Conservation (phyloP, 2,888 invertebrate species). For the Nycteola revayana region DNA sequence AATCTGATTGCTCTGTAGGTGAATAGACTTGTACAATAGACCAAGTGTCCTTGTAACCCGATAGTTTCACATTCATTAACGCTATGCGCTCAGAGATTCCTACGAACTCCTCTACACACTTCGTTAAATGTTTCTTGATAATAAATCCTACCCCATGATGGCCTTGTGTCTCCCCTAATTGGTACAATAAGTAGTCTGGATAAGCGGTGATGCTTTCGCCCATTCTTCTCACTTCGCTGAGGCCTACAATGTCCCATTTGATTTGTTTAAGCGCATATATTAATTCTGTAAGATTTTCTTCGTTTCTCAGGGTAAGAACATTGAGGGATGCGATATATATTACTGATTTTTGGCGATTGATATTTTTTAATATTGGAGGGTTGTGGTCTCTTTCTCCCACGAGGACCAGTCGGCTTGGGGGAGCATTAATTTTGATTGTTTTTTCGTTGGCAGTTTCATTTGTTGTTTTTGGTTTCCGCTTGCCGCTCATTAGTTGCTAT, state of each 20-base stretch:
- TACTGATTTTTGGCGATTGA: not conserved
- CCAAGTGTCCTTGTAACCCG: constrained; percentile 1
- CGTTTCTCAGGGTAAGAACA: constrained; percentile 2
- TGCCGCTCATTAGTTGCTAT: constrained; percentile 6
- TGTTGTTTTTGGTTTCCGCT: constrained; percentile 5
- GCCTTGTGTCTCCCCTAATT: constrained; percentile 5
- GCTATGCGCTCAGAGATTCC: constrained; percentile 9
- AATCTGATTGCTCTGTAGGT: not conserved
- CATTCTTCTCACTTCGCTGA: constrained; percentile 4
- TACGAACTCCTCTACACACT: constrained; percentile 2
- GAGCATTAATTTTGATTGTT: not conserved
- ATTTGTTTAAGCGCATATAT: constrained; percentile 1
- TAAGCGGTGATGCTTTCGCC: constrained; percentile 3
- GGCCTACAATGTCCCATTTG: not conserved
- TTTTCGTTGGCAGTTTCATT: not conserved
- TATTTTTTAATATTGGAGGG: not conserved
- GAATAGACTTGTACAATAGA: constrained; percentile 1
- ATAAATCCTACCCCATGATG: constrained; percentile 5
- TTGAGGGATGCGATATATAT: not conserved
- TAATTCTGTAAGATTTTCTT: constrained; percentile 5
- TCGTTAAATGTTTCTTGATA: constrained; percentile 2
- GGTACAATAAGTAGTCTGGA: constrained; percentile 1
- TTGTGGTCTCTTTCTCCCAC: constrained; percentile 5
- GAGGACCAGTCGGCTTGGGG: constrained; percentile 8
- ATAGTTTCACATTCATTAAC: constrained; percentile 3